These are phyloP conservation scores for Laothoe populi DNA, from an alignment of 2,888 invertebrate species.

Conservation along the genomic window DNA sequence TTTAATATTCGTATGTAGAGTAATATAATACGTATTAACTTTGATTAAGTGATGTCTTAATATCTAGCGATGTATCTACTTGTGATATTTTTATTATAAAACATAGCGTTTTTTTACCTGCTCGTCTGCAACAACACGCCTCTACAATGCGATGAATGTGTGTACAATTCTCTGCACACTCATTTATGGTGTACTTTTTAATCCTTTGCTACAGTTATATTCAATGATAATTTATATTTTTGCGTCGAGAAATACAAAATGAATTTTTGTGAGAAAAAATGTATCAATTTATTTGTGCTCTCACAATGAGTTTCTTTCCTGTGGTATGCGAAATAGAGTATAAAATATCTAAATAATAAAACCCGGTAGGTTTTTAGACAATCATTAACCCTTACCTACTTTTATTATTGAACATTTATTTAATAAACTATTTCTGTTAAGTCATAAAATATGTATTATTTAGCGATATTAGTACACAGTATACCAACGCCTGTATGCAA, in stretches of 20 bases:
- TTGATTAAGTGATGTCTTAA: too few relatives aligned
- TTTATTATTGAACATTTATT: too few relatives aligned
- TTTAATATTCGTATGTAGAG: neutral
- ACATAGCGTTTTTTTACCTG: constrained; percentile 31
- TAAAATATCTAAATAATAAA: too few relatives aligned
- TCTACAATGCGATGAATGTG: constrained; percentile 28
- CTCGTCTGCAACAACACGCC: constrained; percentile 38
- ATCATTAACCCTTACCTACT: too few relatives aligned
- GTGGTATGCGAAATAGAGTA: too few relatives aligned
- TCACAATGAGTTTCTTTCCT: neutral
- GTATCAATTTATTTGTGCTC: neutral
- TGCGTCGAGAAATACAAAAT: constrained; percentile 4
- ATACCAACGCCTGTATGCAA: too few relatives aligned
- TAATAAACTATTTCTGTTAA: too few relatives aligned
- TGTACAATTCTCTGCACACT: constrained; percentile 22
- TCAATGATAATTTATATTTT: constrained; percentile 22
- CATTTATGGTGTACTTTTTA: constrained; percentile 25
- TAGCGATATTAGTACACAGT: too few relatives aligned
- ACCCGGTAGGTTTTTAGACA: too few relatives aligned
- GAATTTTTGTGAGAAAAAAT: constrained; percentile 7
- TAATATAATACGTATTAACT: constrained; percentile 21
- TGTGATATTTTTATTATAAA: neutral
- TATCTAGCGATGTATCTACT: neutral
- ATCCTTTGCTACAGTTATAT: constrained; percentile 26
- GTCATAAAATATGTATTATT: too few relatives aligned